Evolutionary conservation across 2,888 invertebrate species (phyloP), one percentile per base, ranked within the genome.

Genomic region (Coleophora deauratella): DNA sequence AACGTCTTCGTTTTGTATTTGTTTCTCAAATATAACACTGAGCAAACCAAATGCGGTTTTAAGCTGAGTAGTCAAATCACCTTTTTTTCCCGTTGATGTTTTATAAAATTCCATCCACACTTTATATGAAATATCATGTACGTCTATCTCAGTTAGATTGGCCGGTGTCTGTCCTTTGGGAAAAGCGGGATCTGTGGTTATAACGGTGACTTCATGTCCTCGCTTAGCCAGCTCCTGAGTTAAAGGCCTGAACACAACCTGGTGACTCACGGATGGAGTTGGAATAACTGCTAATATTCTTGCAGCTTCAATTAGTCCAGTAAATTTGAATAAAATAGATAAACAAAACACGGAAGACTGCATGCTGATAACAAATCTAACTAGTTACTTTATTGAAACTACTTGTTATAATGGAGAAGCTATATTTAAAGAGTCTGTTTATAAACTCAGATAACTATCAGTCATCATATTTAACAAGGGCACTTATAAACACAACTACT

Each of bases 191-290:
- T 77, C 48, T 7, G 84, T 35, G 0, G 82, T 76, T 6, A 78
- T 45, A 0, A 78, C 54, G 0, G 66, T 59, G 0, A 86, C 44
- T 33, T 82, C 62, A 40, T 86, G 82, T 1, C 82, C 84, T 6
- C 69, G 52, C 32, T 51, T 59, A 0, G 66, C 66, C 32, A 86
- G 49, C 14, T 67, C 74, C 13, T 63, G 46, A 15, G 69, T 62
- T 1, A 85, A 35, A 3, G 64, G 51, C 9, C 61, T 56, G 28
- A 59, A 73, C 0, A 59, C 55, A 0, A 67, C 49, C 46, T 72
- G 71, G 39, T 75, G 75, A 38, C 78, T 81, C 14, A 74, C 57
- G 0, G 74, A 71, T 0, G 77, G 63, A 1, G 49, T 49, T 2
- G 77, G 61, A 21, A 67, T 51, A 0, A 73, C 49, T 0, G 54